phyloP scores from a whole-genome alignment of 92 coral and sea anemone species.

The Epizoanthus scotinus region DNA sequence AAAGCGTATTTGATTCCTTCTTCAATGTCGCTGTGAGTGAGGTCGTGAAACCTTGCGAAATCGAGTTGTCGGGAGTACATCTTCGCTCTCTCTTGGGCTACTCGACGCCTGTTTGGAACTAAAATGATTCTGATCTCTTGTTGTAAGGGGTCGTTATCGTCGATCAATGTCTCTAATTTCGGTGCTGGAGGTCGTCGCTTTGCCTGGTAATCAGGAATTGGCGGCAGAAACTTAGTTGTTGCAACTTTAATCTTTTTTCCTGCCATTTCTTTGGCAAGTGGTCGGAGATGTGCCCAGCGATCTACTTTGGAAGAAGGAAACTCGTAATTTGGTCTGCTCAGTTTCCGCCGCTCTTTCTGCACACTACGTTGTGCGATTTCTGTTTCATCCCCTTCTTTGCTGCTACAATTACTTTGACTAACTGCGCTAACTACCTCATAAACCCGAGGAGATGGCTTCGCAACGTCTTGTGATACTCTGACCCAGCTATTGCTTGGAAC shows the following conservation, averaged over 20 bases:
- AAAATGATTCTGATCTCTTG: constrained; percentile 40
- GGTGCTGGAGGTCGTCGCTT: constrained; percentile 61
- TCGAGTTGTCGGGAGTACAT: constrained; percentile 66
- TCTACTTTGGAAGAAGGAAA: constrained; percentile 1
- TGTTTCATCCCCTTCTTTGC: background rate
- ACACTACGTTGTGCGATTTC: background rate
- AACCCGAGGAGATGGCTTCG: background rate
- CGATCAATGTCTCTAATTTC: constrained; percentile 24
- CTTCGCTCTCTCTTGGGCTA: constrained; percentile 53
- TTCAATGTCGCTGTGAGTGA: constrained; percentile 52
- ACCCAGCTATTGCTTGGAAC: background rate
- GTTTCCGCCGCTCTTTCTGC: background rate
- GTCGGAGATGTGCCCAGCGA: constrained; percentile 20
- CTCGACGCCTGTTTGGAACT: constrained; percentile 65
- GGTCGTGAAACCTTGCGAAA: constrained; percentile 58
- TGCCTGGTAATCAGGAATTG: constrained; percentile 65
- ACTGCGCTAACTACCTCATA: background rate
- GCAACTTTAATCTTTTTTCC: constrained; percentile 4
- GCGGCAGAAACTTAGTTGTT: constrained; percentile 69
- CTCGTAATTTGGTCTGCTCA: constrained; percentile 1
- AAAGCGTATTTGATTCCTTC: constrained; percentile 44
- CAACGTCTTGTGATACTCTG: background rate
- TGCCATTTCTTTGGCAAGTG: constrained; percentile 15
- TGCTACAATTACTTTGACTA: background rate
- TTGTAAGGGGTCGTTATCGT: constrained; percentile 40